These are phyloP conservation scores for Perccottus glenii DNA, from an alignment of 2,113 vertebrate genomes.

Conservation along the genomic window DNA sequence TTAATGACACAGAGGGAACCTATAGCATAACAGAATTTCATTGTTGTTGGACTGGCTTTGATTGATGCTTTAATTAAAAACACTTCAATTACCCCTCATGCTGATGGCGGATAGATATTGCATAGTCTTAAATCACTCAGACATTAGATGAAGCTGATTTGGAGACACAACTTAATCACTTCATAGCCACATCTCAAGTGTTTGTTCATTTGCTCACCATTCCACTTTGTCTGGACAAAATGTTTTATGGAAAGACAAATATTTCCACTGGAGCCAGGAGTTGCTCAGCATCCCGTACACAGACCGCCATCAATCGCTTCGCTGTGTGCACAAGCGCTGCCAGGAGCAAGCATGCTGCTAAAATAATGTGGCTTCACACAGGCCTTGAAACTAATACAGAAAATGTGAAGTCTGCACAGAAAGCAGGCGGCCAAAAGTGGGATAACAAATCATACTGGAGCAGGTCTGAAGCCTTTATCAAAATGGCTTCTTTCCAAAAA, in stretches of 20 bases:
- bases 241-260: constrained; percentile 56
- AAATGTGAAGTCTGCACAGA: constrained; percentile 12
- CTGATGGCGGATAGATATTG: constrained; percentile 39
- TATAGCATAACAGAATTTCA: constrained; percentile 14
- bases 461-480: neutral
- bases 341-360: constrained; percentile 38
- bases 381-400: constrained; percentile 18
- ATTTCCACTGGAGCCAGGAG: constrained; percentile 44
- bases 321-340: constrained; percentile 25
- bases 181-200: constrained; percentile 35
- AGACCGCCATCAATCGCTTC: constrained; percentile 39
- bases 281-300: constrained; percentile 22
- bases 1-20: constrained; percentile 26
- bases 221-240: constrained; percentile 54
- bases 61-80: constrained; percentile 60
- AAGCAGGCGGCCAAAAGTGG: constrained; percentile 9
- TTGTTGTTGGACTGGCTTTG: constrained; percentile 37
- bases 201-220: constrained; percentile 57
- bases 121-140: constrained; percentile 49
- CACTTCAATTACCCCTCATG: constrained; percentile 39
- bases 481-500: no score
- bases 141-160: constrained; percentile 30
- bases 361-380: constrained; percentile 45
- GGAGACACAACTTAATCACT: constrained; percentile 46
- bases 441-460: constrained; percentile 9